Base-by-base conservation (phyloP, 2,888 invertebrate genomes). In the Blastobasis adustella region DNA sequence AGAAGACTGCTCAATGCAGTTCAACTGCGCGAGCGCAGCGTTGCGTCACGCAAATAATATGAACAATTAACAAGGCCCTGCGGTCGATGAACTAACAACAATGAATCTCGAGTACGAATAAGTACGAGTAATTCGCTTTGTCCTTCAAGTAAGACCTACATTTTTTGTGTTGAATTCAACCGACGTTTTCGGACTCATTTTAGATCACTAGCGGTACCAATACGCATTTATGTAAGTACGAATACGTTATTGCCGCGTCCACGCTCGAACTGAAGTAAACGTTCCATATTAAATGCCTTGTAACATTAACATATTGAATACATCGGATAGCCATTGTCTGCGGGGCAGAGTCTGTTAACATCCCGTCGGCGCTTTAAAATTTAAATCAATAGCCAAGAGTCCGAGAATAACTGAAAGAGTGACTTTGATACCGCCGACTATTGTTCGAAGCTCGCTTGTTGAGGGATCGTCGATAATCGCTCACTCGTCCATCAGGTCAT, bases 401-500 rank as follows among this genome's bases (percentile, higher is more conserved):
- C 41, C 50, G 52, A 53, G 49, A 56, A 56, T 23, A 23, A 23
- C 23, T 23, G 23, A 10, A 42, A 42, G 10, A 42, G 42, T 42
- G 8, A 60, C 80, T 83, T 83, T 83, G 78, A 83, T 76, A 67
- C 55, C 42, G 9, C n/a, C 9, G 42, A n/a, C 5, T 7, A n/a
- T 42, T 42, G 42, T n/a, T 42, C 10, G 42, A 10, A 52, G 57
- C 81, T 82, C 80, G 71, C 61, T 62, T 62, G 73, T 81, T 84
- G 81, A 84, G 73, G 73, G 72, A 71, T 75, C 71, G 71, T 61
- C 73, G 76, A 79, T 82, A 79, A 82, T 84, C 79, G 74, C 75
- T 80, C 76, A 65, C 69, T 66, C 74, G 82, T 79, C 80, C 81
- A 71, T 78, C 78, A 72, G 77, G 76, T 79, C 84, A 85, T 85